A percentile compares a stretch with the other conserved stretches of the same genome.
phyloP scores from a whole-genome alignment of 2,113 vertebrate species.

The Kryptolebias marmoratus region DNA sequence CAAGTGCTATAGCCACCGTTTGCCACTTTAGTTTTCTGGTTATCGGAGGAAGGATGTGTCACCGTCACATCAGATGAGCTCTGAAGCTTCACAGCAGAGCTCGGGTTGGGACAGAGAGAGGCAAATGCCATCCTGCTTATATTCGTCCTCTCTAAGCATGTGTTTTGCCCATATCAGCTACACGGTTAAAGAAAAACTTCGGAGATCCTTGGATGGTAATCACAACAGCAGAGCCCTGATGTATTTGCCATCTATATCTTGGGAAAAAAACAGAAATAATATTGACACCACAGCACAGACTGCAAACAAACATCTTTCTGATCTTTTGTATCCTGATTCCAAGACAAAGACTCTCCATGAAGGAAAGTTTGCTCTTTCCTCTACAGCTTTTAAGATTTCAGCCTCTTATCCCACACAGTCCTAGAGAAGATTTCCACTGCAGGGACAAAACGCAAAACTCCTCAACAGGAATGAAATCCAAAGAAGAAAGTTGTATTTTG shows the following conservation, averaged over 20 bases:
- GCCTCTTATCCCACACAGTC: neutral
- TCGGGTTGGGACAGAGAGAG: conserved; percentile 43
- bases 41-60: conserved; percentile 64
- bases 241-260: conserved; percentile 62
- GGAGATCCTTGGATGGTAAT: conserved; percentile 59
- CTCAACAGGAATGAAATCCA: conserved; percentile 37
- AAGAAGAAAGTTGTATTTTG: conserved; percentile 71
- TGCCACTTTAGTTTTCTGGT: conserved; percentile 63
- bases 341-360: conserved; percentile 8
- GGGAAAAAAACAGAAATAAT: conserved; percentile 36
- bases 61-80: conserved; percentile 61
- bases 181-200: conserved; percentile 55
- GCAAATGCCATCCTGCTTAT: conserved; percentile 61
- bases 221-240: conserved; percentile 68
- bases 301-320: conserved; percentile 13
- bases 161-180: conserved; percentile 63
- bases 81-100: conserved; percentile 64
- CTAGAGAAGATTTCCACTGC: conserved; percentile 11
- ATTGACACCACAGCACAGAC: conserved; percentile 42
- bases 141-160: conserved; percentile 62
- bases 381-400: conserved; percentile 14
- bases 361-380: conserved; percentile 24
- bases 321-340: conserved; percentile 30
- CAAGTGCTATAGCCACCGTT: conserved; percentile 70
- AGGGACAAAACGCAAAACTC: conserved; percentile 35